These are phyloP conservation scores for Lagothrix lagotricha DNA, from an alignment of 2,797 vertebrate genomes.

Conservation along the genomic window DNA sequence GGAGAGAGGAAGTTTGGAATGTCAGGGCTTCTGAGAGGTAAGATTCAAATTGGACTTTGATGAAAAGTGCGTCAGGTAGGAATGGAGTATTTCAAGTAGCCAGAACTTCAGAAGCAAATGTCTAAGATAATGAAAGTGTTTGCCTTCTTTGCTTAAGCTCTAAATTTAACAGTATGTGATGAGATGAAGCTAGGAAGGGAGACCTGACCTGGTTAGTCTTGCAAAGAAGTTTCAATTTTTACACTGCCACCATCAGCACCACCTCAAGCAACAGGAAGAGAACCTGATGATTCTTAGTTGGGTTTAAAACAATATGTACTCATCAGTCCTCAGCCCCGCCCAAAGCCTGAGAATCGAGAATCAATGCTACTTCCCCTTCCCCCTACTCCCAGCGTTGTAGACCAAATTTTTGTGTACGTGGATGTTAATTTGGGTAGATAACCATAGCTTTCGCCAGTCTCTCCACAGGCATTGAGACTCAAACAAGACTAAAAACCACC, in stretches of 20 bases:
- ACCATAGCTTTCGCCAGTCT: neutral
- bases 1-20: neutral
- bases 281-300: neutral
- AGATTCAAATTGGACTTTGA: neutral
- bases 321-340: too few relatives aligned
- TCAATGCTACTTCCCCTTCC: neutral
- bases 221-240: neutral
- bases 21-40: neutral
- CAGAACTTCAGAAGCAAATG: neutral
- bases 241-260: neutral
- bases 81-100: neutral
- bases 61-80: neutral
- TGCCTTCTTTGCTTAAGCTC: neutral
- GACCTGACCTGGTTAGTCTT: neutral
- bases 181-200: neutral
- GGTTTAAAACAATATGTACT: neutral
- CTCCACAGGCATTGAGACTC: neutral
- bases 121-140: neutral
- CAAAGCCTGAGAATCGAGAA: neutral
- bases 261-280: neutral
- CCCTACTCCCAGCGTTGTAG: neutral
- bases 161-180: neutral
- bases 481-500: constrained; percentile 34
- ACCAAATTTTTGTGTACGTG: neutral
- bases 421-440: neutral